Evolutionary conservation across 2,797 vertebrate species (phyloP), one percentile per base, ranked within the genome.

Genomic region (Brachyalestes nurse): DNA sequence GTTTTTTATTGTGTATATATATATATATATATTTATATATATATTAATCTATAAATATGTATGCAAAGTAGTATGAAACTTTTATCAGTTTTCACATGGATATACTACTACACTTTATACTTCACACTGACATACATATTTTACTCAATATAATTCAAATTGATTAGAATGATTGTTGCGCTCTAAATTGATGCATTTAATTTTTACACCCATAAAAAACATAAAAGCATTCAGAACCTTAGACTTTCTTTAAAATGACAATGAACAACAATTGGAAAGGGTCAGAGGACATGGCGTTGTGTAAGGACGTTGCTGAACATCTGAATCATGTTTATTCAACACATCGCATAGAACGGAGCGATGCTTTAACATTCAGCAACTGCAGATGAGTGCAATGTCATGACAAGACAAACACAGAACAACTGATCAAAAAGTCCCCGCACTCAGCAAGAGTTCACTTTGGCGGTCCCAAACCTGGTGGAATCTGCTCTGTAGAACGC

Each of bases 351-450:
- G 19, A n/a, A 69, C 40, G 49, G 75, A 51, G 25, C 53, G 42
- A 67, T 69, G 75, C 49, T 28, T 58, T 51, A 62, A 86, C 80
- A 88, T 62, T 72, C 77, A 74, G 57, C 45, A 72, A 84, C 69
- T 34, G 25, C 25, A 25, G 17, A 85, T 80, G 79, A 64, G 67
- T 88, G 77, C 51, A 77, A 90, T 87, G 87, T 64, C 9, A 78
- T 85, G 85, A 71, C 16, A 7, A 16, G 79, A 91, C 84, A 75
- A 12, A 85, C 72, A 80, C 72, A 72, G 81, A 21, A 66, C 6
- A n/a, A 70, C 5, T 0, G 34, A 86, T 77, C 82, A 64, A 87
- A 83, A 62, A 38, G 73, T 75, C 49, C 34, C 40, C 19, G 64
- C 64, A 58, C 21, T 51, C 42, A 8, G 64, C 53, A 65, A 66